Evolutionary conservation across 2,888 invertebrate genomes (phyloP).

Genomic region (Byasa hedistus): DNA sequence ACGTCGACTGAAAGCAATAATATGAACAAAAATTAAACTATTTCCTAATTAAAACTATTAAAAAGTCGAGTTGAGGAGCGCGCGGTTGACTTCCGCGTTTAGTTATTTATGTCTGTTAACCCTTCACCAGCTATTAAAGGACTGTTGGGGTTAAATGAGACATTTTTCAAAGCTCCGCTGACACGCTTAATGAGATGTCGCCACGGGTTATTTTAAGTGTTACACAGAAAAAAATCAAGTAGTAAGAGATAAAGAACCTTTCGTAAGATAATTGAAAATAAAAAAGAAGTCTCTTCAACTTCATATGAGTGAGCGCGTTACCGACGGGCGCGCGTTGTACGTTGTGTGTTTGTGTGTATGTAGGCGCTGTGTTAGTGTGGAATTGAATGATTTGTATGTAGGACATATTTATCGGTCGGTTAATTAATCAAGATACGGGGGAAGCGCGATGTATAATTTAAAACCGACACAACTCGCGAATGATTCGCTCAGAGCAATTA

Average conservation of each 20-base stretch:
- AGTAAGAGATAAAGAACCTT: conserved; percentile 40
- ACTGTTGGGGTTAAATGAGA: conserved; percentile 76
- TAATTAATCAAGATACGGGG: conserved; percentile 21
- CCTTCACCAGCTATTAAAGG: conserved; percentile 76
- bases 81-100: conserved; percentile 71
- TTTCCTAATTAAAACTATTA: conserved; percentile 79
- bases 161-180: conserved; percentile 76
- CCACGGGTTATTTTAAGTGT: conserved; percentile 72
- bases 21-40: conserved; percentile 73
- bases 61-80: conserved; percentile 60
- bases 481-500: conserved; percentile 2
- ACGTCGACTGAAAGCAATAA: conserved; percentile 48
- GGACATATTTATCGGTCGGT: conserved; percentile 11
- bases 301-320: conserved; percentile 10
- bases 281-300: not conserved
- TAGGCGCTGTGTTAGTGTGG: not conserved
- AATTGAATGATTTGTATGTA: conserved; percentile 16
- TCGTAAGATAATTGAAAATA: conserved; percentile 25
- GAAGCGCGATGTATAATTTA: conserved; percentile 10
- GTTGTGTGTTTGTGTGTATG: not conserved
- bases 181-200: conserved; percentile 78
- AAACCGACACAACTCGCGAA: not conserved
- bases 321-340: not conserved
- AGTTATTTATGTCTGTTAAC: conserved; percentile 76
- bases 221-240: conserved; percentile 39